A percentile compares a stretch with the other conserved stretches of the same genome.
Conservation (phyloP, 2,888 invertebrate species). For the Boloria euphrosyne region DNA sequence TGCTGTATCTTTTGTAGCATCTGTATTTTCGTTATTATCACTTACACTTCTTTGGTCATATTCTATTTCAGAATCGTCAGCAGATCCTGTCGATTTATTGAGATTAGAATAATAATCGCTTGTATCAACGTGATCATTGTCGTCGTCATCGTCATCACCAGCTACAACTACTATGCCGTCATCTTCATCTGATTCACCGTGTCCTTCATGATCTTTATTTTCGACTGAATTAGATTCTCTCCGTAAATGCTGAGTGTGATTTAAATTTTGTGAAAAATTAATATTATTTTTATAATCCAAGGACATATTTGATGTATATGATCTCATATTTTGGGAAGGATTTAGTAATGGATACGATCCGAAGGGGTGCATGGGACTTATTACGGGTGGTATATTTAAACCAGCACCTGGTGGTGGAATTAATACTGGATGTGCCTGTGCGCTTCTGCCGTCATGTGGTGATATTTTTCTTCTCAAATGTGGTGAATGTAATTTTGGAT, state of each 20-base stretch:
- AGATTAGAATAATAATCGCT: slow-evolving; percentile 71
- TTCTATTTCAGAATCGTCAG: slow-evolving; percentile 73
- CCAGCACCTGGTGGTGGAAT: slow-evolving; percentile 87
- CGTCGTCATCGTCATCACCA: slow-evolving; percentile 89
- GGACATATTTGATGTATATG: slow-evolving; percentile 74
- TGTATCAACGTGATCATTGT: slow-evolving; percentile 80
- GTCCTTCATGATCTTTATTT: slow-evolving; percentile 82
- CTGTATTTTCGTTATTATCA: slow-evolving; percentile 66
- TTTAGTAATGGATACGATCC: slow-evolving; percentile 90
- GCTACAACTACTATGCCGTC: slow-evolving; percentile 91
- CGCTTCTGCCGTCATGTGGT: slow-evolving; percentile 95
- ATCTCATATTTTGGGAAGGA: slow-evolving; percentile 85
- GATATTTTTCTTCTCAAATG: slow-evolving; percentile 96
- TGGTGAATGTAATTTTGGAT: slow-evolving; percentile 98
- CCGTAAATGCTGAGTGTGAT: slow-evolving; percentile 66
- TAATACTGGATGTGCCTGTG: slow-evolving; percentile 91
- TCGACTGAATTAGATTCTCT: slow-evolving; percentile 71
- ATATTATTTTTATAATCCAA: slow-evolving; percentile 78
- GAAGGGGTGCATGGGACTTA: slow-evolving; percentile 89
- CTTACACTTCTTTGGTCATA: slow-evolving; percentile 72
- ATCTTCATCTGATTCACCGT: slow-evolving; percentile 86
- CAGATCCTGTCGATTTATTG: slow-evolving; percentile 68
- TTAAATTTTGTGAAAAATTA: slow-evolving; percentile 59
- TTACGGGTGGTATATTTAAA: slow-evolving; percentile 84
- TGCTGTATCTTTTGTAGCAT: slow-evolving; percentile 71